Percentiles rank a stretch among this genome's conserved stretches.
Evolutionary conservation across 2,888 invertebrate species (phyloP).

Genomic region (Electrophaes corylata): DNA sequence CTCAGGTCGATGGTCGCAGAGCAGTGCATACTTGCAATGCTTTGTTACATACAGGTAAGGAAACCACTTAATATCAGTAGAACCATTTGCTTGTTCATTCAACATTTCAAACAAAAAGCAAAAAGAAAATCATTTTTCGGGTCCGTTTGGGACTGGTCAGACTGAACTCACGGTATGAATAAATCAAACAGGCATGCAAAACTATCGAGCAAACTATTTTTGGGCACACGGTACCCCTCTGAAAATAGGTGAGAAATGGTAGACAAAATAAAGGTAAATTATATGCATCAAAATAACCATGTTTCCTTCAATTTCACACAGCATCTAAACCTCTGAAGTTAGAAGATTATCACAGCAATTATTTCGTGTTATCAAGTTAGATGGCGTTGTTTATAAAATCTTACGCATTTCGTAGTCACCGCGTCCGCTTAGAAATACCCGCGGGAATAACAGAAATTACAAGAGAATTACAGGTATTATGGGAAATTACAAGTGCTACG

Average conservation of each 20-base stretch:
- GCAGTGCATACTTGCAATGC: too few species aligned
- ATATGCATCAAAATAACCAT: not conserved
- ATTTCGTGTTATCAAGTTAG: slow-evolving; percentile 38
- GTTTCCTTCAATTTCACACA: slow-evolving; percentile 1
- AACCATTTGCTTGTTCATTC: too few species aligned
- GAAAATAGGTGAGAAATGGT: not conserved
- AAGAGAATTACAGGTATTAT: slow-evolving; percentile 55
- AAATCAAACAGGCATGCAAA: too few species aligned
- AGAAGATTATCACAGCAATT: slow-evolving; percentile 31
- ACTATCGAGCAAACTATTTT: too few species aligned
- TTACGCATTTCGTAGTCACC: slow-evolving; percentile 38
- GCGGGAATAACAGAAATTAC: slow-evolving; percentile 49
- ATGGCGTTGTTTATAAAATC: slow-evolving; percentile 46
- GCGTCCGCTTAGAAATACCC: slow-evolving; percentile 57
- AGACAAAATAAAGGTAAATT: not conserved
- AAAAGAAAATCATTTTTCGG: too few species aligned
- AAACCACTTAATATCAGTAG: too few species aligned
- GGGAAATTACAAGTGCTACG: slow-evolving; percentile 37
- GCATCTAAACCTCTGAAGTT: slow-evolving; percentile 1
- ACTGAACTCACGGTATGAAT: too few species aligned
- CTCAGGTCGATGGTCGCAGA: too few species aligned
- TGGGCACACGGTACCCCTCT: too few species aligned
- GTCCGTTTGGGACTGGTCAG: too few species aligned
- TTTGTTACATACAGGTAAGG: too few species aligned
- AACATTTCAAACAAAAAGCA: too few species aligned